Evolutionary conservation across 2,888 invertebrate genomes (phyloP).

Genomic region (Coleophora deauratella): DNA sequence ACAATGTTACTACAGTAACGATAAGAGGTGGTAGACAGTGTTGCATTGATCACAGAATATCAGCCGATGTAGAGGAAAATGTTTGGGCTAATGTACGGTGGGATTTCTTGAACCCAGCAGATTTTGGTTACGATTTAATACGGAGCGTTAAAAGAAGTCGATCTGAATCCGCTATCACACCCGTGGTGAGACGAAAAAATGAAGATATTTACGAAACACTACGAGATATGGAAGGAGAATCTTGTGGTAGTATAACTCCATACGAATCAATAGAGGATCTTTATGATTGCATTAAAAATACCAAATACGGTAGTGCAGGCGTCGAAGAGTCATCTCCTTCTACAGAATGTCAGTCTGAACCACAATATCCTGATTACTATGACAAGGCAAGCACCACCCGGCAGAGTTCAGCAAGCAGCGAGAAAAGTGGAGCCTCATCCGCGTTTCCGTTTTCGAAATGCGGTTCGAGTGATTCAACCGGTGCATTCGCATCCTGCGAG

Average conservation of each 20-base stretch:
- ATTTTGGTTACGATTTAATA: slow-evolving; percentile 63
- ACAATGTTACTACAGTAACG: slow-evolving; percentile 56
- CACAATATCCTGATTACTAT: slow-evolving; percentile 57
- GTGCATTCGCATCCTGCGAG: slow-evolving; percentile 63
- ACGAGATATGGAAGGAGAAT: slow-evolving; percentile 50
- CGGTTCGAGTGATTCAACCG: slow-evolving; percentile 62
- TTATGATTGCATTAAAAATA: slow-evolving; percentile 66
- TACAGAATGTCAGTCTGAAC: slow-evolving; percentile 58
- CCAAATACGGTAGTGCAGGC: slow-evolving; percentile 51
- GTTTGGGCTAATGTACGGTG: slow-evolving; percentile 66
- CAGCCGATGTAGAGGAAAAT: slow-evolving; percentile 59
- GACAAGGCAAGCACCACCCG: slow-evolving; percentile 56
- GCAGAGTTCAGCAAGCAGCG: slow-evolving; percentile 63
- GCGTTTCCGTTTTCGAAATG: slow-evolving; percentile 69
- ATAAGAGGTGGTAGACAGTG: slow-evolving; percentile 57
- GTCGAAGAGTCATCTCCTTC: slow-evolving; percentile 60
- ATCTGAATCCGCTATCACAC: slow-evolving; percentile 63
- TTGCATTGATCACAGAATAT: slow-evolving; percentile 63
- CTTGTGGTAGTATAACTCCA: slow-evolving; percentile 63
- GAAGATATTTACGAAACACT: slow-evolving; percentile 63
- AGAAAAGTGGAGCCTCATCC: slow-evolving; percentile 64
- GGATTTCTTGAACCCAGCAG: slow-evolving; percentile 63
- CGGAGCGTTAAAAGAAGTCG: slow-evolving; percentile 59
- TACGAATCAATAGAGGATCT: slow-evolving; percentile 69
- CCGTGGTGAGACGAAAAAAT: slow-evolving; percentile 44